These are phyloP conservation scores for Oscheius sp. DNA, from an alignment of 1,140 invertebrate genomes.

Conservation along the genomic window DNA sequence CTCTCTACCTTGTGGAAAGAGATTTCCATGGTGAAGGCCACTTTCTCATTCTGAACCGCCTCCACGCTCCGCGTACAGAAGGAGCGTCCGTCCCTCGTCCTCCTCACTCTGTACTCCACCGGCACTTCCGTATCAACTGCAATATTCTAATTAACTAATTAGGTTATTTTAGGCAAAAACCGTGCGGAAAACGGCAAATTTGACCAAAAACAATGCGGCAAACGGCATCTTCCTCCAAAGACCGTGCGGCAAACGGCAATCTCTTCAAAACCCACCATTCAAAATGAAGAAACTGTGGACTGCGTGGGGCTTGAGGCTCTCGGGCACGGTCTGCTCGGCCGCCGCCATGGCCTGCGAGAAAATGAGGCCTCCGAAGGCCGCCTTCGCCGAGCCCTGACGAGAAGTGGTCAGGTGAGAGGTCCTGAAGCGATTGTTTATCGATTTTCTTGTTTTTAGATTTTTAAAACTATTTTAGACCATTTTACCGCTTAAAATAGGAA, in stretches of 20 bases:
- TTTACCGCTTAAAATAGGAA: not conserved
- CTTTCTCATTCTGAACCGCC: constrained; percentile 36
- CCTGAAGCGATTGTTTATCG: constrained; percentile 16
- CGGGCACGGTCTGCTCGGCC: constrained; percentile 29
- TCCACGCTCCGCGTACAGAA: constrained; percentile 38
- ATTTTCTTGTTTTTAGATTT: not conserved
- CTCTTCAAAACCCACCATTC: constrained; percentile 12
- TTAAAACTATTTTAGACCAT: not conserved
- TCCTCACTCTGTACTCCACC: constrained; percentile 25
- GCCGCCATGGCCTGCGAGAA: constrained; percentile 41
- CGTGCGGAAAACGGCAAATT: not conserved
- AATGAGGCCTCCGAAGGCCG: constrained; percentile 39
- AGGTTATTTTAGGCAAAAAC: not conserved
- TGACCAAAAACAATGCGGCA: not conserved
- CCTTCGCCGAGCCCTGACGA: constrained; percentile 10
- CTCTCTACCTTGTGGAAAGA: constrained; percentile 40
- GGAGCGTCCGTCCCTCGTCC: constrained; percentile 28
- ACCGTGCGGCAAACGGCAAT: not conserved
- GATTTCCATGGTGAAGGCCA: constrained; percentile 27
- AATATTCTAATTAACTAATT: not conserved
- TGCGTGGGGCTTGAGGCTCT: constrained; percentile 29
- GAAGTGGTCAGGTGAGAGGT: constrained; percentile 11
- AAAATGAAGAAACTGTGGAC: constrained; percentile 40
- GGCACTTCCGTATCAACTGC: constrained; percentile 32
- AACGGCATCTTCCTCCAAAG: no score